Base-by-base conservation (phyloP, 2,888 invertebrate genomes). In the Cryptocephalus primarius region DNA sequence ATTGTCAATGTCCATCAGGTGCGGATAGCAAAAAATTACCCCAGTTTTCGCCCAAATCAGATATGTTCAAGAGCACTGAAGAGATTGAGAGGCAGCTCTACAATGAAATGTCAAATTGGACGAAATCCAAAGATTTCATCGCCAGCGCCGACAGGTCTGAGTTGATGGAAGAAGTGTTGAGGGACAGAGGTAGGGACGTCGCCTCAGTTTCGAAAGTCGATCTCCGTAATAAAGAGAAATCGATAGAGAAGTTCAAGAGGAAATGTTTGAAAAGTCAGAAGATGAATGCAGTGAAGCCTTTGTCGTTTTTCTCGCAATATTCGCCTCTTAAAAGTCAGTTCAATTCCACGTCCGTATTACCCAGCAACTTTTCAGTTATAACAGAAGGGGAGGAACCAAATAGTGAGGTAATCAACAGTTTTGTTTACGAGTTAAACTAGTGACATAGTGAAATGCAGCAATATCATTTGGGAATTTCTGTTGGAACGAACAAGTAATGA, bases 51-150 rank as follows among this genome's bases (percentile, higher is more conserved):
- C 58, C 47, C 44, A 44, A 47, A 42, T 55, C 48, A 45, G 49
- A 47, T 39, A 57, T 45, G 9, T 58, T 59, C 57, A 46, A 46
- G 36, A 52, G 58, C 22, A 47, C 46, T 8, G 55, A 57, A 9
- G 54, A 49, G 12, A 46, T 54, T 42, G 48, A 57, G 9, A 58
- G 59, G 36, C 54, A 58, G 43, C 57, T 54, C 12, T 64, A 58
- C 44, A 59, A 56, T 39, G 57, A 63, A 46, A 64, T 69, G 8
- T 60, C 63, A 1, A 60, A 64, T 39, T 69, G 69, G 69, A 63
- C 68, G 31, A 64, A 59, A 47, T 52, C 58, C 9, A 64, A 65
- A 42, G 64, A 68, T 57, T 69, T 69, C 50, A 52, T 59, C 9
- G 44, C 48, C 13, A 48, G 53, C 42, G 48, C 47, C 11, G 55